Percentiles rank a stretch among this genome's conserved stretches.
Conservation (phyloP, 1,140 invertebrate species). For the Neodiprion virginianus region DNA sequence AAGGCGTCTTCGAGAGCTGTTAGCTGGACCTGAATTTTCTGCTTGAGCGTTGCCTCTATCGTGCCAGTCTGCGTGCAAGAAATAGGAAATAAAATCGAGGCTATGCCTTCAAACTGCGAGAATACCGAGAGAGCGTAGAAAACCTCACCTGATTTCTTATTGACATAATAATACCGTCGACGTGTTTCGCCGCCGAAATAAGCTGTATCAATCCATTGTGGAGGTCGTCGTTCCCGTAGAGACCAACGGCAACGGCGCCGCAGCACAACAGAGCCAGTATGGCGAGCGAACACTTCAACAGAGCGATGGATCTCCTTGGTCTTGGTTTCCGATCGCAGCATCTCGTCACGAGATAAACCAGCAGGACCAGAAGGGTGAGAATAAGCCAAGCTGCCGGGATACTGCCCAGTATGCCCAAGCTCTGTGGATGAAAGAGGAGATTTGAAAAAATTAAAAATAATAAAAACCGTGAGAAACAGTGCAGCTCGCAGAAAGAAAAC, state of each 20-base stretch:
- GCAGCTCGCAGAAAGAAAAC: slow-evolving; percentile 12
- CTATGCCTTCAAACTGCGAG: slow-evolving; percentile 32
- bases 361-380: slow-evolving; percentile 83
- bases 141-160: slow-evolving; percentile 74
- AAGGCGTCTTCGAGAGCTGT: slow-evolving; percentile 75
- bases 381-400: slow-evolving; percentile 90
- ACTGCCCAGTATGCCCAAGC: slow-evolving; percentile 88
- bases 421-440: slow-evolving; percentile 67
- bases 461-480: slow-evolving; percentile 18
- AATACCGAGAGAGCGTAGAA: slow-evolving; percentile 31
- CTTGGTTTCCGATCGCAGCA: slow-evolving; percentile 92
- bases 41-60: slow-evolving; percentile 67
- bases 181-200: slow-evolving; percentile 76
- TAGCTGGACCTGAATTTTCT: slow-evolving; percentile 71
- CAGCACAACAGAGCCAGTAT: slow-evolving; percentile 86
- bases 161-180: slow-evolving; percentile 76
- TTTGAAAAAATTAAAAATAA: slow-evolving; percentile 16
- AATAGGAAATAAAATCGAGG: background rate
- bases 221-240: slow-evolving; percentile 93
- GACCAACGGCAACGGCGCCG: slow-evolving; percentile 77
- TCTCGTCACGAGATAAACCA: slow-evolving; percentile 90
- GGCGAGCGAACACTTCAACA: slow-evolving; percentile 82
- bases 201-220: slow-evolving; percentile 88
- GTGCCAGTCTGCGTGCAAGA: slow-evolving; percentile 56
- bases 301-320: slow-evolving; percentile 82